These are phyloP conservation scores for Tetrao urogallus DNA, from an alignment of 2,113 vertebrate genomes.

Conservation along the genomic window DNA sequence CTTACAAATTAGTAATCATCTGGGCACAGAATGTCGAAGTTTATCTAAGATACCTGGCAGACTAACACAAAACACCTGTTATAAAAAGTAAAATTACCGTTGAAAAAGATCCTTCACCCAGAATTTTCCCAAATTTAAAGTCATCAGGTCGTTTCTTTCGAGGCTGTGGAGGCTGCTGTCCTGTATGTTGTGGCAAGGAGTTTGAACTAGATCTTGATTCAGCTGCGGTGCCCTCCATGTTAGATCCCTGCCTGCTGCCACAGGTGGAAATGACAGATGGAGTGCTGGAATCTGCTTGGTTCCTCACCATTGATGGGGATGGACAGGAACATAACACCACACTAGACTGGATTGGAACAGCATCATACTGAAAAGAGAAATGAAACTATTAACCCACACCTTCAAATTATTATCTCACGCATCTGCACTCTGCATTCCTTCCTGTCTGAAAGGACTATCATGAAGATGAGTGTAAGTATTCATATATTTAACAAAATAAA, in stretches of 20 bases:
- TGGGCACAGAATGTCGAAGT: not conserved
- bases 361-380: constrained; percentile 89
- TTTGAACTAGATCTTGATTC: constrained; percentile 76
- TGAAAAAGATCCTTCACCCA: constrained; percentile 98
- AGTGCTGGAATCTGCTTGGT: constrained; percentile 88
- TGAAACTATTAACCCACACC: not conserved
- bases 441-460: not conserved
- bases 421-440: not conserved
- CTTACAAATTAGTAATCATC: not conserved
- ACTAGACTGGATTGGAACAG: constrained; percentile 94
- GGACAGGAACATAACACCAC: constrained; percentile 96
- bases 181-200: constrained; percentile 78
- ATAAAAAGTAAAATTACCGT: constrained; percentile 78
- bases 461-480: not conserved
- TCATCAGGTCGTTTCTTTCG: constrained; percentile 97
- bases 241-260: constrained; percentile 85
- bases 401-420: not conserved
- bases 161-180: constrained; percentile 85
- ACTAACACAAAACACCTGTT: not conserved
- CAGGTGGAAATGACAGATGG: constrained; percentile 84
- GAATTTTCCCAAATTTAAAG: constrained; percentile 97
- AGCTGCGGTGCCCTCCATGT: constrained; percentile 87
- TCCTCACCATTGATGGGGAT: constrained; percentile 97
- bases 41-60: not conserved
- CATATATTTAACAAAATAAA: no score